Evolutionary conservation across 2,888 invertebrate genomes (phyloP).

Genomic region (Malthinus seriepunctatus): DNA sequence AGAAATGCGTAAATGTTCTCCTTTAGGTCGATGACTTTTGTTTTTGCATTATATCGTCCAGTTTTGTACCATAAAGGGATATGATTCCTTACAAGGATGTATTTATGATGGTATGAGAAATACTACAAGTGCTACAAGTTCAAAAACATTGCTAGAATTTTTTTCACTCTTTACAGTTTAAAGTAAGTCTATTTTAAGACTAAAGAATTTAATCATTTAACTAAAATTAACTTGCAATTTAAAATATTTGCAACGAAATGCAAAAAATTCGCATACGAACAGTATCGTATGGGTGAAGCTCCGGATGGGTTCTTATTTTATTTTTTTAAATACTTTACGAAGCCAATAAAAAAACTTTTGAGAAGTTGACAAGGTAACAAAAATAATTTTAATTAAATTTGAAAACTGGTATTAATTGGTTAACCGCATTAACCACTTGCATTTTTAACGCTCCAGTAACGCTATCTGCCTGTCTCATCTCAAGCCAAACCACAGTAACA

Average conservation of each 20-base stretch:
- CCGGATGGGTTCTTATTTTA: no score
- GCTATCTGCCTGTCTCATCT: neutral
- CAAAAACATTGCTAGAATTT: constrained; percentile 29
- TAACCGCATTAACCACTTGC: constrained; percentile 23
- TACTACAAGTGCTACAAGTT: constrained; percentile 22
- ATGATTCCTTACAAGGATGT: constrained; percentile 49
- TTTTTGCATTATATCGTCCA: constrained; percentile 41
- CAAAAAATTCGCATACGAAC: neutral
- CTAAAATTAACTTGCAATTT: constrained; percentile 3
- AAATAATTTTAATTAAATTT: constrained; percentile 6
- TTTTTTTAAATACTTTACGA: no score
- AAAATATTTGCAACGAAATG: neutral
- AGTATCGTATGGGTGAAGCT: no score
- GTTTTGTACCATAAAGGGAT: constrained; percentile 47
- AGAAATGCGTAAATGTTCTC: constrained; percentile 30
- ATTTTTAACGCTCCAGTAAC: neutral
- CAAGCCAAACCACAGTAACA: neutral
- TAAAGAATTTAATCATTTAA: constrained; percentile 1
- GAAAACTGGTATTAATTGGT: constrained; percentile 9
- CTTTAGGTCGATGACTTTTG: constrained; percentile 44
- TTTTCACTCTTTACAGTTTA: constrained; percentile 15
- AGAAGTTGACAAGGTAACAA: neutral
- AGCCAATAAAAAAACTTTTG: no score
- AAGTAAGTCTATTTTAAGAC: constrained; percentile 4
- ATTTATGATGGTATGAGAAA: constrained; percentile 50